Evolutionary conservation across 2,113 vertebrate species (phyloP), one percentile per base, ranked within the genome.

Genomic region (Pontoporia blainvillei): DNA sequence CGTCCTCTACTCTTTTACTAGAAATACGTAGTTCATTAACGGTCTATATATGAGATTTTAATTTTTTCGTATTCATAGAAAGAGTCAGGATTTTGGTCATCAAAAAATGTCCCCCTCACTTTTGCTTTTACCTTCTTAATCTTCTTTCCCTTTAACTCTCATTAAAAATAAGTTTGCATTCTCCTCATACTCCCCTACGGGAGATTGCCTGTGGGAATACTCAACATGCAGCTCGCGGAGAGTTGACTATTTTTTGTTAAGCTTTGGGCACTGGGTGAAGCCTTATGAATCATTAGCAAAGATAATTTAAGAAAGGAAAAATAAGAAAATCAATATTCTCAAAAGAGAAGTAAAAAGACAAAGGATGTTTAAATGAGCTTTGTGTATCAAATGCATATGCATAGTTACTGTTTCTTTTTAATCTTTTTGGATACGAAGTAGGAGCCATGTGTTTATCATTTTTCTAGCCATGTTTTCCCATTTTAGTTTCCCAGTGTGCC

Each of bases 401-500:
- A 46, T 34, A 73, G 17, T 75, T 94, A 39, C 2, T 44, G 49
- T 52, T 75, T 84, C 54, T 84, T 54, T 84, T 54, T 29, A n/a
- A 18, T 66, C 21, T 96, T 81, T 59, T 44, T 78, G 41, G 62
- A 93, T 75, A 79, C 25, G 39, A 90, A 61, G 21, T 54, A 86
- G n/a, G 61, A 89, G 78, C 49, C 82, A 76, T 85, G 90, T 86
- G 67, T 62, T 78, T 69, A 66, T 46, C 39, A 67, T 69, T 97
- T 73, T 79, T 71, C 36, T 72, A 96, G 81, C 49, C 73, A 29
- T 21, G 17, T 79, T 97, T 88, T 94, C 73, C 81, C 90, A 59
- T 69, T 94, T 94, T 75, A 59, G 46, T 86, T 95, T 91, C 93
- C 94, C 95, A 91, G 64, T 85, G 76, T 82, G 66, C 82, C 61